Percentiles rank a stretch among this genome's conserved stretches.
Evolutionary conservation across 2,113 vertebrate genomes (phyloP).

Genomic region (Oncorhynchus tshawytscha): DNA sequence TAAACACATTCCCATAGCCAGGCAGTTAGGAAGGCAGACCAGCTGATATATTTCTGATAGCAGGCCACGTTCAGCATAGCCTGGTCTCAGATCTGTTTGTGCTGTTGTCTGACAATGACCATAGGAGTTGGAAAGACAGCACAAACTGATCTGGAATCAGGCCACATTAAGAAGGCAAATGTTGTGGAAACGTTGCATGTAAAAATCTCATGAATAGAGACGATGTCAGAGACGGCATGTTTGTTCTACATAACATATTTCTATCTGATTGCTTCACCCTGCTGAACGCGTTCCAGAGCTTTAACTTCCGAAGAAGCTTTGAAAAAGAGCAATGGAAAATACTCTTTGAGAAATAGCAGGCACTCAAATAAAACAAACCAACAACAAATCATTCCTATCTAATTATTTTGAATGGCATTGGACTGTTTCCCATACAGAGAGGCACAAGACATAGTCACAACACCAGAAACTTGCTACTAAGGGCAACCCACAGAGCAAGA

Average conservation of each 20-base stretch:
- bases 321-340: background rate
- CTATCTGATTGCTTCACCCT: no score
- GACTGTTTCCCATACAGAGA: constrained; percentile 14
- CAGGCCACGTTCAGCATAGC: no score
- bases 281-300: no score
- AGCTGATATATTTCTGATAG: no score
- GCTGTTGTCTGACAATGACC: background rate
- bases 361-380: background rate
- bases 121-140: no score
- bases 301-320: no score
- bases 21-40: background rate
- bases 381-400: background rate
- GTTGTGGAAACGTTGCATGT: no score
- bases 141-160: background rate
- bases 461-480: constrained; percentile 2
- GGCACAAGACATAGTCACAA: constrained; percentile 2
- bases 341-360: background rate
- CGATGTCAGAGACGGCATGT: no score
- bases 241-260: no score
- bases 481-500: constrained; percentile 15
- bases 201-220: no score
- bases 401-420: constrained; percentile 26
- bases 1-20: constrained; percentile 38
- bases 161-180: no score
- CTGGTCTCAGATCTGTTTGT: constrained; percentile 18